These are phyloP conservation scores for Myotis yumanensis DNA, from an alignment of 2,113 vertebrate species.

Conservation along the genomic window DNA sequence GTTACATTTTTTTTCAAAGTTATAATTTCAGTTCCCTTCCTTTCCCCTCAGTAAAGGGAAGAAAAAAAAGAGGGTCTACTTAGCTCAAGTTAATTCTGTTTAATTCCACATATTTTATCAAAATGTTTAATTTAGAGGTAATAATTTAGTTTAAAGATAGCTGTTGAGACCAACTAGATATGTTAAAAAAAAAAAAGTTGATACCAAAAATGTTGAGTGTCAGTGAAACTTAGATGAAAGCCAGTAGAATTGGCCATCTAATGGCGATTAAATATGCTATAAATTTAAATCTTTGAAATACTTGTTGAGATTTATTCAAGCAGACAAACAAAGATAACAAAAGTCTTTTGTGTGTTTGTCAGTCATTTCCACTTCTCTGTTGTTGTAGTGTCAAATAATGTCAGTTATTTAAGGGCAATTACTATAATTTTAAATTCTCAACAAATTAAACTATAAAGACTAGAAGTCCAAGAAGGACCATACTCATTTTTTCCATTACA, in stretches of 20 bases:
- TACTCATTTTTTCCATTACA: conserved; percentile 80
- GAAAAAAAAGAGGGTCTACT: neutral
- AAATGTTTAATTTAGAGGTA: conserved; percentile 76
- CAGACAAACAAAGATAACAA: conserved; percentile 93
- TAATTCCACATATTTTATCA: conserved; percentile 66
- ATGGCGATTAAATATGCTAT: conserved; percentile 88
- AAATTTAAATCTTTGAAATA: conserved; percentile 90
- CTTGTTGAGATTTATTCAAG: conserved; percentile 92
- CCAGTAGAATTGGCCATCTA: conserved; percentile 85
- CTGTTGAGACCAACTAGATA: conserved; percentile 74
- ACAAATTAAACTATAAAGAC: conserved; percentile 91
- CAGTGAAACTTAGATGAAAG: conserved; percentile 81
- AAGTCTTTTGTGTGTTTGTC: conserved; percentile 91
- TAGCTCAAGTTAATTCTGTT: conserved; percentile 33
- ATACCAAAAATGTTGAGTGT: conserved; percentile 84
- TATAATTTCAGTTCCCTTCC: neutral
- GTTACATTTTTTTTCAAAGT: conserved; percentile 35
- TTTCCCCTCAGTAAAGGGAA: neutral
- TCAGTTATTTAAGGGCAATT: conserved; percentile 91
- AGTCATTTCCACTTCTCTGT: conserved; percentile 88
- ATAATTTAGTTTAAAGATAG: conserved; percentile 81
- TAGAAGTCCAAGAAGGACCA: conserved; percentile 84
- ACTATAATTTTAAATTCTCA: conserved; percentile 92
- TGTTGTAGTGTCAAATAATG: conserved; percentile 91
- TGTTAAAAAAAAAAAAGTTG: conserved; percentile 60